Percentiles rank a stretch among this genome's conserved stretches.
These are phyloP conservation scores for Eurytoma adleriae DNA, from an alignment of 2,888 invertebrate species.

Conservation along the genomic window DNA sequence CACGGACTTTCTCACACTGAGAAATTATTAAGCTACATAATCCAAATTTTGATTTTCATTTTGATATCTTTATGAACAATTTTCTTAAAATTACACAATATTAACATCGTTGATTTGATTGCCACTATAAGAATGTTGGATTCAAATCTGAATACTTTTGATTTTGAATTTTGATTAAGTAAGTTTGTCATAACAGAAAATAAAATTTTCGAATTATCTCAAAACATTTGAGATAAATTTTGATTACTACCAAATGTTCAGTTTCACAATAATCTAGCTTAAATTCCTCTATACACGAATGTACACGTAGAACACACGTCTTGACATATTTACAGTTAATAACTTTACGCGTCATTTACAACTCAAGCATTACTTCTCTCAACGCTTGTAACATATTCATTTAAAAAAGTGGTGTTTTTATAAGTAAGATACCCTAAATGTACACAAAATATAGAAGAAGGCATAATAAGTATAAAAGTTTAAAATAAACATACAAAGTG, in stretches of 20 bases:
- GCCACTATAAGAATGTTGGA: no score
- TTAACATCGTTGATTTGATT: no score
- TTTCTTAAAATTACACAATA: no score
- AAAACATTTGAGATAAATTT: background rate
- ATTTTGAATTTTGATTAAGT: no score
- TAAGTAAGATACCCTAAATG: slow-evolving; percentile 14
- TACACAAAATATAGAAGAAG: background rate
- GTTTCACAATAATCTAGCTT: slow-evolving; percentile 13
- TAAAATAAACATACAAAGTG: slow-evolving; percentile 7
- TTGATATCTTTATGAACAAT: no score
- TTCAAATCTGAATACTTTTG: no score
- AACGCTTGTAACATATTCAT: slow-evolving; percentile 25
- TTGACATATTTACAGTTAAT: slow-evolving; percentile 36
- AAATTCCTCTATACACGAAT: slow-evolving; percentile 1
- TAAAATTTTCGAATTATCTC: no score
- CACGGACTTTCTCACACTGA: no score
- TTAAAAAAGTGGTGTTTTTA: slow-evolving; percentile 14
- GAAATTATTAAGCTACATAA: no score
- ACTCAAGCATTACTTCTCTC: background rate
- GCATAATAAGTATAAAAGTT: background rate
- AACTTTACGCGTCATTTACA: slow-evolving; percentile 16
- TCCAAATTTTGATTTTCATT: no score
- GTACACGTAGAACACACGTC: slow-evolving; percentile 6
- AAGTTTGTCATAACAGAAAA: no score
- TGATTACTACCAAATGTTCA: background rate